phyloP scores from a whole-genome alignment of 2,797 vertebrate genomes.

The Salmo trutta region DNA sequence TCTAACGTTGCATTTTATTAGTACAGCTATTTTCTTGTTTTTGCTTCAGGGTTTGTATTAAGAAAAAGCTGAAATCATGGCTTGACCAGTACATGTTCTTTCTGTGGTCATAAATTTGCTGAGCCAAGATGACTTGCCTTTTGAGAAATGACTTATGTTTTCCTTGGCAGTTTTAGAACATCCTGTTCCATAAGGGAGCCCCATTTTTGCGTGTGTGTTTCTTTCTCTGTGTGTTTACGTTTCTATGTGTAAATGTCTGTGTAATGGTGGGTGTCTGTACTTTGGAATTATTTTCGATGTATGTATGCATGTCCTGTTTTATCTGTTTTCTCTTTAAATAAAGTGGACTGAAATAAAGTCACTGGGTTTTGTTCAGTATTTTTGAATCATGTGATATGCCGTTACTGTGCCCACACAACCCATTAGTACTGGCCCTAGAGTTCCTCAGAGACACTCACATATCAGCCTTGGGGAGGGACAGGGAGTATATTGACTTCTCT shows the following conservation, averaged over 20 bases:
- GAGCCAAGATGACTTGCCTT: slow-evolving; percentile 34
- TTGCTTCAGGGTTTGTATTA: slow-evolving; percentile 39
- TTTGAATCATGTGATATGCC: slow-evolving; percentile 43
- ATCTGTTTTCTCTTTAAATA: slow-evolving; percentile 28
- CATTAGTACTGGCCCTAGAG: slow-evolving; percentile 49
- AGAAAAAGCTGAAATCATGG: slow-evolving; percentile 53
- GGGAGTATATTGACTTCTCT: slow-evolving; percentile 63
- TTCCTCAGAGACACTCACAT: slow-evolving; percentile 56
- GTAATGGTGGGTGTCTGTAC: slow-evolving; percentile 44
- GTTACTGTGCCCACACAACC: slow-evolving; percentile 47
- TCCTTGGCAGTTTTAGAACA: slow-evolving; percentile 73
- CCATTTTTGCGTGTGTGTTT: slow-evolving; percentile 58
- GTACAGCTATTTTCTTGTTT: slow-evolving; percentile 47
- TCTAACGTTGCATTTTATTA: slow-evolving; percentile 41
- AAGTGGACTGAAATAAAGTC: slow-evolving; percentile 32
- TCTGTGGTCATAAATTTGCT: slow-evolving; percentile 23
- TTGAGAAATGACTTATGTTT: slow-evolving; percentile 53
- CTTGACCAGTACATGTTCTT: slow-evolving; percentile 47
- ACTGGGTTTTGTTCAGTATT: slow-evolving; percentile 47
- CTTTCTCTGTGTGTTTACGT: slow-evolving; percentile 26
- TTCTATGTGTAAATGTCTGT: slow-evolving; percentile 47
- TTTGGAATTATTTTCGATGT: background rate
- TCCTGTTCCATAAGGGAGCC: slow-evolving; percentile 75
- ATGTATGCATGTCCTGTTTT: slow-evolving; percentile 39
- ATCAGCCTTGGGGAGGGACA: slow-evolving; percentile 46